Conservation (phyloP, 2,888 invertebrate species). For the Falcaria lacertinaria region DNA sequence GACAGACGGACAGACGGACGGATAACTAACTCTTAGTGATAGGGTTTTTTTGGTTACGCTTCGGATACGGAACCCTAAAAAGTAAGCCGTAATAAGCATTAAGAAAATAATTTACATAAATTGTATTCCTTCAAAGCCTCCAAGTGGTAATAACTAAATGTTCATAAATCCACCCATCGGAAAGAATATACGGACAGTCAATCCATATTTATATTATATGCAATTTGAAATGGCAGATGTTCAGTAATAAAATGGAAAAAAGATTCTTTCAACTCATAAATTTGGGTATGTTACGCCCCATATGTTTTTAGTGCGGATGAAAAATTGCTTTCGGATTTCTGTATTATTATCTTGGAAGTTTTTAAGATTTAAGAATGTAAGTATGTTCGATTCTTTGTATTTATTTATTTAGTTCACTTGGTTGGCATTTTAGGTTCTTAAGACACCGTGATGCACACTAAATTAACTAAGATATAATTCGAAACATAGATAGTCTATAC, state of each 20-base stretch:
- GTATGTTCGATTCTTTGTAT: not conserved
- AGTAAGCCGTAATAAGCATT: no score
- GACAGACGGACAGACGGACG: no score
- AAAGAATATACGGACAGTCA: not conserved
- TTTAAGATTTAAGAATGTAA: not conserved
- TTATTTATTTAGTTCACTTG: no score
- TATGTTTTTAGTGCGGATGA: conserved; percentile 6
- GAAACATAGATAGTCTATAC: no score
- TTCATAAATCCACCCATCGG: not conserved
- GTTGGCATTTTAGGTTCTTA: no score
- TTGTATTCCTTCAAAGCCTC: not conserved
- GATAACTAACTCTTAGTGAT: no score
- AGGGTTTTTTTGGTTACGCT: no score
- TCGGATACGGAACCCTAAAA: no score
- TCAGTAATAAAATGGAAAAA: not conserved
- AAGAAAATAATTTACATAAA: no score
- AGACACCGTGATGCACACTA: no score
- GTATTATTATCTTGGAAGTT: not conserved
- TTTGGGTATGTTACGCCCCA: conserved; percentile 1
- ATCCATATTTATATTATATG: not conserved
- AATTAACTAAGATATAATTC: no score
- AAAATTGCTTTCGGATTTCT: conserved; percentile 3
- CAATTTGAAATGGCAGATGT: conserved; percentile 1
- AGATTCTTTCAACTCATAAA: conserved; percentile 1
- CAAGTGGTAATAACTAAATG: not conserved